Conservation (phyloP, 2,797 vertebrate genomes). For the Pipistrellus pipistrellus region DNA sequence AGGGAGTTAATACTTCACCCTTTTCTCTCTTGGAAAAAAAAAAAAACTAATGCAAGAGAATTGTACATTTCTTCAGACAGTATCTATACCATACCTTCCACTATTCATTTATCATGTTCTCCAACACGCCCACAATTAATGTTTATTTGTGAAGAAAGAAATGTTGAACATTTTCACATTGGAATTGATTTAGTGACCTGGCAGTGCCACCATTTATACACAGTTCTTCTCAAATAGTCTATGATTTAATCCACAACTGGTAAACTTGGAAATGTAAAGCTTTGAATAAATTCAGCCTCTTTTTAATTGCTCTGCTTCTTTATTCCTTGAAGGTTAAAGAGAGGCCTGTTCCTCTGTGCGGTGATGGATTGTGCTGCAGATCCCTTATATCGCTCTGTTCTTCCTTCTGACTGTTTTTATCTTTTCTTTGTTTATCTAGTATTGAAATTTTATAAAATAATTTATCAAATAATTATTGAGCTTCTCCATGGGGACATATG, state of each 20-base stretch:
- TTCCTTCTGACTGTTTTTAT: slow-evolving; percentile 11
- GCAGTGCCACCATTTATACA: not conserved
- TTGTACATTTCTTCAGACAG: not conserved
- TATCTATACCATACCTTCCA: not conserved
- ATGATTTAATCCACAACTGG: not conserved
- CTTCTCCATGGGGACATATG: not conserved
- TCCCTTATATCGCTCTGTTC: not conserved
- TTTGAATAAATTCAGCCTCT: not conserved
- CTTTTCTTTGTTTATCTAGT: not conserved
- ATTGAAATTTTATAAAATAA: slow-evolving; percentile 24
- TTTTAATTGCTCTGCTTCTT: not conserved
- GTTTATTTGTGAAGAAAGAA: slow-evolving; percentile 42
- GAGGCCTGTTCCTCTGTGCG: not conserved
- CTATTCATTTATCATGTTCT: not conserved
- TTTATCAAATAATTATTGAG: not conserved
- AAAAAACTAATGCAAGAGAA: not conserved
- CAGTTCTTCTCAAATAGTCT: not conserved
- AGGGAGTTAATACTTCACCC: not conserved
- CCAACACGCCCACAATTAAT: not conserved
- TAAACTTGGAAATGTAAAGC: not conserved
- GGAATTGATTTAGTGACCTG: not conserved
- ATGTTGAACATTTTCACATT: not conserved
- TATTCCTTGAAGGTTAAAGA: slow-evolving; percentile 6
- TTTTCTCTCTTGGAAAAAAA: not conserved
- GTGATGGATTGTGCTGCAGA: not conserved